Conservation (phyloP, 2,888 invertebrate species). For the Oligia strigilis region DNA sequence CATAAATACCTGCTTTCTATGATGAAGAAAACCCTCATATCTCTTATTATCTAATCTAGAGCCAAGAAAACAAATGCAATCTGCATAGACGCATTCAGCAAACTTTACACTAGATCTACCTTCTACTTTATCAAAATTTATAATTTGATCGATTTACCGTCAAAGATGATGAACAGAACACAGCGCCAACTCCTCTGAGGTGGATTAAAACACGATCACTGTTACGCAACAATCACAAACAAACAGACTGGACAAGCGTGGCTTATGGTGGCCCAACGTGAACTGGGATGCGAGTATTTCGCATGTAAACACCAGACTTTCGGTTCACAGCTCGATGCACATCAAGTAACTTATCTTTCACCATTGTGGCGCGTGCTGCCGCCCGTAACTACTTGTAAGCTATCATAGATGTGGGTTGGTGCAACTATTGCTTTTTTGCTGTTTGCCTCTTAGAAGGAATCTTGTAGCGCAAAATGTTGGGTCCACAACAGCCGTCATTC, state of each 20-base stretch:
- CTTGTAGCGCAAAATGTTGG: background rate
- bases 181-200: conserved; percentile 58
- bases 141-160: conserved; percentile 54
- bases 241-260: conserved; percentile 78
- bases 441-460: conserved; percentile 52
- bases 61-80: conserved; percentile 36
- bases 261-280: conserved; percentile 82
- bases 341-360: conserved; percentile 90
- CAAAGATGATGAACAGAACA: conserved; percentile 62
- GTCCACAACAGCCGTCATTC: background rate
- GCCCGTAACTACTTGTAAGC: conserved; percentile 75
- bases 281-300: conserved; percentile 87
- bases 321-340: conserved; percentile 90
- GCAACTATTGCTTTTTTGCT: conserved; percentile 10
- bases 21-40: conserved; percentile 28
- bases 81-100: conserved; percentile 13
- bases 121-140: background rate
- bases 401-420: conserved; percentile 74
- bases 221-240: conserved; percentile 67
- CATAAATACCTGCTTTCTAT: background rate
- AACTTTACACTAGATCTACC: conserved; percentile 7
- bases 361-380: conserved; percentile 89
- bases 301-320: conserved; percentile 90
- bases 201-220: conserved; percentile 55
- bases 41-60: conserved; percentile 45